Percentiles rank a stretch among this genome's conserved stretches.
phyloP scores from a whole-genome alignment of 1,140 invertebrate genomes.

The Macrobrachium nipponense region DNA sequence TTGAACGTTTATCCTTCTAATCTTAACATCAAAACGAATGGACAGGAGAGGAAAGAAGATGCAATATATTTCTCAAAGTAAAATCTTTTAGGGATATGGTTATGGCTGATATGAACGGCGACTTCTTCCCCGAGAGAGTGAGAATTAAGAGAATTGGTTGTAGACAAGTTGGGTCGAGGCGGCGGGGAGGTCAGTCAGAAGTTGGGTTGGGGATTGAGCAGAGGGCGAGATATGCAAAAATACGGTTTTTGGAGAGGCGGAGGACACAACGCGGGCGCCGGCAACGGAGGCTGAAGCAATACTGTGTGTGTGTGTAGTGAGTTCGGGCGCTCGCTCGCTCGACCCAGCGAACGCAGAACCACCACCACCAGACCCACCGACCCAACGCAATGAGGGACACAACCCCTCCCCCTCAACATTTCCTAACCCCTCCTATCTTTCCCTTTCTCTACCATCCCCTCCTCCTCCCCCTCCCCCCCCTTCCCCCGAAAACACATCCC shows the following conservation, averaged over 20 bases:
- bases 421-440: not conserved
- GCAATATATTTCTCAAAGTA: too few relatives aligned
- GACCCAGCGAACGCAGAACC: not conserved
- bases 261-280: not conserved
- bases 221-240: conserved; percentile 5
- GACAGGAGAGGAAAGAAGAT: too few relatives aligned
- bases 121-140: too few relatives aligned
- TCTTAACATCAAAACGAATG: too few relatives aligned
- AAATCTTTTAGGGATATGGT: too few relatives aligned
- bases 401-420: not conserved
- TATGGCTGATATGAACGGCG: too few relatives aligned
- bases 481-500: too few relatives aligned
- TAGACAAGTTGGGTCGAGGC: too few relatives aligned
- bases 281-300: not conserved
- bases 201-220: conserved; percentile 1
- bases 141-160: too few relatives aligned
- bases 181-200: conserved; percentile 1
- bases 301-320: not conserved
- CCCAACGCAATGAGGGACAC: not conserved
- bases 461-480: too few relatives aligned
- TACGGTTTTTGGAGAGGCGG: conserved; percentile 5
- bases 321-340: not conserved
- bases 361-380: too few relatives aligned
- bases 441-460: not conserved
- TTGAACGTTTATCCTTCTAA: too few relatives aligned